Conservation (phyloP, 2,888 invertebrate genomes). For the Thysanoteuthis rhombus region DNA sequence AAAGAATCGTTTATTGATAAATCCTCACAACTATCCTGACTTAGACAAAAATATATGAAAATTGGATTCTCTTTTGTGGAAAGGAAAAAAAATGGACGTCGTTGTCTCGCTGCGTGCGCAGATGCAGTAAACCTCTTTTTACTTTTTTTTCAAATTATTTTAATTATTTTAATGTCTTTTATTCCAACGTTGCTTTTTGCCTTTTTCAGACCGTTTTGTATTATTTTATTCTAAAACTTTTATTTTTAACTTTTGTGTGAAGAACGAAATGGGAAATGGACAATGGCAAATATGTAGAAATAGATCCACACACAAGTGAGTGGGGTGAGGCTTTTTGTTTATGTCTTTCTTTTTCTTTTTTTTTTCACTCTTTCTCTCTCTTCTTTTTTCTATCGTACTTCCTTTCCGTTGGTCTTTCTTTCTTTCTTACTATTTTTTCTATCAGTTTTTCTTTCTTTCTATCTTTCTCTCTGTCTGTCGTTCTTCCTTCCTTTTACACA, state of each 20-base stretch:
- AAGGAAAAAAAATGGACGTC: neutral
- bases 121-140: neutral
- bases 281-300: too few relatives aligned
- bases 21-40: neutral
- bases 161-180: neutral
- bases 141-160: neutral
- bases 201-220: neutral
- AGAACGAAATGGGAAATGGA: too few relatives aligned
- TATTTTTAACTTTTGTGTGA: neutral
- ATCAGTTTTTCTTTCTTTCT: neutral
- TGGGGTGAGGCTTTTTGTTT: too few relatives aligned
- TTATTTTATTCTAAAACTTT: neutral
- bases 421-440: too few relatives aligned
- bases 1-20: conserved; percentile 1
- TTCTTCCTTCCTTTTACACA: neutral
- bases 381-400: too few relatives aligned
- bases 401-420: too few relatives aligned
- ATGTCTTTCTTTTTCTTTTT: too few relatives aligned
- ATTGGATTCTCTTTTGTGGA: neutral
- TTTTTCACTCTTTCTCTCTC: too few relatives aligned
- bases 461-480: neutral
- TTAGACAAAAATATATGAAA: neutral
- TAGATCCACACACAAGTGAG: too few relatives aligned
- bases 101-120: neutral
- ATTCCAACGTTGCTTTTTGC: neutral